Conservation (phyloP, 2,113 vertebrate species). For the Aviceda subcristata region DNA sequence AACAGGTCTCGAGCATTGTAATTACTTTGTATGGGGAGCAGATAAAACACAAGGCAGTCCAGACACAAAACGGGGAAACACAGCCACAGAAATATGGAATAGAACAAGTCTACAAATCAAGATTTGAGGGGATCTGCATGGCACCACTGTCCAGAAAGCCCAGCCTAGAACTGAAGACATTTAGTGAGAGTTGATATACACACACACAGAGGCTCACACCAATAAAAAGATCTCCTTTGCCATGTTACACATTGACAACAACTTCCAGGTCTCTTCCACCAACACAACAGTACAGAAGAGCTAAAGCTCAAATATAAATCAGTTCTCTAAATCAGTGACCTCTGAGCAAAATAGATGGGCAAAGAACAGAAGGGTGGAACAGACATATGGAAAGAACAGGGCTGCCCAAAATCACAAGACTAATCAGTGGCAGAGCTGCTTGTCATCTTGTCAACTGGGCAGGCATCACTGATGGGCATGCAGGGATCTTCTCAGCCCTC, state of each 20-base stretch:
- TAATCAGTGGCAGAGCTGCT: neutral
- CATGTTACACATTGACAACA: neutral
- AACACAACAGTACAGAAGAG: neutral
- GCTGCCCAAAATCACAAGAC: neutral
- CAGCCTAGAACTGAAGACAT: neutral
- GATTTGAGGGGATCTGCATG: neutral
- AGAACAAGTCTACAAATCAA: neutral
- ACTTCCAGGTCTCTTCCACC: neutral
- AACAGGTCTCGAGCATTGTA: neutral
- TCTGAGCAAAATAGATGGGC: neutral
- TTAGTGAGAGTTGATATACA: neutral
- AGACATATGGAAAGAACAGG: neutral
- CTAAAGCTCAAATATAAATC: neutral
- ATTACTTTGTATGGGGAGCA: neutral
- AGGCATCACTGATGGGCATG: neutral
- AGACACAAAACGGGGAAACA: neutral
- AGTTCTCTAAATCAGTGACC: neutral
- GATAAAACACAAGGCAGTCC: neutral
- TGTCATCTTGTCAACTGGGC: neutral
- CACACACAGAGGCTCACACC: neutral
- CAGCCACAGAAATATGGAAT: neutral
- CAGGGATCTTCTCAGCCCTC: neutral
- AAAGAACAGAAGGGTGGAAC: neutral
- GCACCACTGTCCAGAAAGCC: neutral
- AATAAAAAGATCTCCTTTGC: neutral